phyloP scores from a whole-genome alignment of 1,140 invertebrate genomes.

The Ips typographus region DNA sequence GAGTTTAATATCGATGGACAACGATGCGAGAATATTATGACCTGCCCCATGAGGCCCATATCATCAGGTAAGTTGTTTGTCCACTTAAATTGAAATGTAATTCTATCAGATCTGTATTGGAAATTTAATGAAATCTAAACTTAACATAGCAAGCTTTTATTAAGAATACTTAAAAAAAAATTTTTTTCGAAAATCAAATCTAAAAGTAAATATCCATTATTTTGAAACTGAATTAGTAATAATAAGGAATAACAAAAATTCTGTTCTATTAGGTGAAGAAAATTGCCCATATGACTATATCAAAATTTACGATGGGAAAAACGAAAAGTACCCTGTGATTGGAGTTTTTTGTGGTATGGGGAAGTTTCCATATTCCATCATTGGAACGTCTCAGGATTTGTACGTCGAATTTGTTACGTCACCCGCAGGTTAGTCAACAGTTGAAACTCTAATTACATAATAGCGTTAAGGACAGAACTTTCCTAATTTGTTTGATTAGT shows the following conservation, averaged over 20 bases:
- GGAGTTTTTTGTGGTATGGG: slow-evolving; percentile 92
- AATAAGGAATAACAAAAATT: background rate
- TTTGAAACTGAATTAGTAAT: slow-evolving; percentile 13
- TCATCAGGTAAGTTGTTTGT: slow-evolving; percentile 62
- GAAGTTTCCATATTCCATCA: slow-evolving; percentile 91
- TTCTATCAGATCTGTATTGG: too few species aligned
- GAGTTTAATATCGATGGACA: slow-evolving; percentile 93
- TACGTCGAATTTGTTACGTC: slow-evolving; percentile 91
- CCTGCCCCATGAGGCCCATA: slow-evolving; percentile 88
- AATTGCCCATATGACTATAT: slow-evolving; percentile 91
- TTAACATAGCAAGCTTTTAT: too few species aligned
- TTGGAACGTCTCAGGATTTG: slow-evolving; percentile 84
- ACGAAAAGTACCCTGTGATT: slow-evolving; percentile 81
- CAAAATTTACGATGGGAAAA: slow-evolving; percentile 86
- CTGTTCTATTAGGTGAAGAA: slow-evolving; percentile 63
- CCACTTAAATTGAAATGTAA: too few species aligned
- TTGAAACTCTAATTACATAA: background rate
- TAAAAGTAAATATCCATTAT: background rate
- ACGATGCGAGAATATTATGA: slow-evolving; percentile 91
- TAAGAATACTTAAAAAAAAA: background rate
- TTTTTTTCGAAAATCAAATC: background rate
- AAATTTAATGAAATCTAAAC: too few species aligned
- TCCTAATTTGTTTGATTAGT: background rate
- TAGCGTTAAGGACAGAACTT: background rate
- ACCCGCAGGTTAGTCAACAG: slow-evolving; percentile 62